phyloP scores from a whole-genome alignment of 2,113 vertebrate species.

The Thunnus thynnus region DNA sequence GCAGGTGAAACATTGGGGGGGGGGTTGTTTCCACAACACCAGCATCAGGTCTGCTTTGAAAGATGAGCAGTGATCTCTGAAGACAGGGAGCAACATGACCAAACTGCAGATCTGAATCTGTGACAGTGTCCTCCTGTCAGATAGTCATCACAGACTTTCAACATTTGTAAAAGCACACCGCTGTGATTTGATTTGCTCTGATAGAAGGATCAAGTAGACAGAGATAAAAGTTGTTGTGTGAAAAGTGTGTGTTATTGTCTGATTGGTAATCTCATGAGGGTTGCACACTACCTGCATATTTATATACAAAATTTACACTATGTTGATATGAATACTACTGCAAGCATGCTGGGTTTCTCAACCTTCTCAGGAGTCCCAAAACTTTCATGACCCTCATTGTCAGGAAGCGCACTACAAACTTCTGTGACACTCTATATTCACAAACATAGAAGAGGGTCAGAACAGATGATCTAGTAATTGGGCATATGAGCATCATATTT shows the following conservation, averaged over 20 bases:
- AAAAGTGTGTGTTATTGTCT: slow-evolving; percentile 17
- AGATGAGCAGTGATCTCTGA: slow-evolving; percentile 65
- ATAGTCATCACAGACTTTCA: slow-evolving; percentile 66
- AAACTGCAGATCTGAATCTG: slow-evolving; percentile 60
- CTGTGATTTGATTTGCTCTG: slow-evolving; percentile 34
- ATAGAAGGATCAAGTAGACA: slow-evolving; percentile 41
- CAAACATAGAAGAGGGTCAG: not conserved
- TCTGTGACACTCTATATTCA: too few species aligned
- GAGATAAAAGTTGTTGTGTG: slow-evolving; percentile 29
- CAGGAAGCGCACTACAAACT: too few species aligned
- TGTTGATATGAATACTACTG: not conserved
- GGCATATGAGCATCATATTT: not conserved
- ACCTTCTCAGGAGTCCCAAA: not conserved
- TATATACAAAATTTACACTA: slow-evolving; percentile 4
- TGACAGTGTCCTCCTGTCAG: slow-evolving; percentile 55
- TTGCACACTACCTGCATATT: slow-evolving; percentile 2
- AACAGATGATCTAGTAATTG: not conserved
- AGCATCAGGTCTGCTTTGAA: slow-evolving; percentile 73
- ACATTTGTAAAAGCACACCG: slow-evolving; percentile 36
- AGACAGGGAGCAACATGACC: slow-evolving; percentile 45
- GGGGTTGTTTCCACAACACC: slow-evolving; percentile 74
- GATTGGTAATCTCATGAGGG: slow-evolving; percentile 31
- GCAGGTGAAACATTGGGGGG: slow-evolving; percentile 58
- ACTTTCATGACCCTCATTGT: not conserved
- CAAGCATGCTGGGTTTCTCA: not conserved